Percentiles rank a stretch among this genome's conserved stretches.
Evolutionary conservation across 2,797 vertebrate species (phyloP).

Genomic region (Periparus ater): DNA sequence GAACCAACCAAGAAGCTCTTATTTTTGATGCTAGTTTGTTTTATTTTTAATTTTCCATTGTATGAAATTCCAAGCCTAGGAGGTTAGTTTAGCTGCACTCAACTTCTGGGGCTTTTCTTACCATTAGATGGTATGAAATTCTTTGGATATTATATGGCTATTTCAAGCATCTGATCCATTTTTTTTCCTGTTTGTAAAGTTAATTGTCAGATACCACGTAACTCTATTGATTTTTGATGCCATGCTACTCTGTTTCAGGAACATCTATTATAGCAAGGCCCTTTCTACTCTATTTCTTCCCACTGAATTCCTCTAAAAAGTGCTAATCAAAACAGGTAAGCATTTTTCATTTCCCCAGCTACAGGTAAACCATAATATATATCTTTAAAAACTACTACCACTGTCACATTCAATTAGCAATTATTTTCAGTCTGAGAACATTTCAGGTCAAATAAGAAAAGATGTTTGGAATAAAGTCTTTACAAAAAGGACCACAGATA

Average conservation of each 20-base stretch:
- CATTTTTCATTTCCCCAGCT: background rate
- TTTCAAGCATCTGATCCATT: background rate
- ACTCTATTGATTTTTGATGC: background rate
- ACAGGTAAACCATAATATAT: background rate
- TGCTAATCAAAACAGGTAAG: background rate
- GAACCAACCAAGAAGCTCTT: background rate
- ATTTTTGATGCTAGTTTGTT: background rate
- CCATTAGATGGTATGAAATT: background rate
- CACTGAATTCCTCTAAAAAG: background rate
- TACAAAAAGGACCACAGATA: background rate
- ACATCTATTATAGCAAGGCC: background rate
- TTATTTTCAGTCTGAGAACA: background rate
- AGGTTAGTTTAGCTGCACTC: background rate
- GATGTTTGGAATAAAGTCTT: background rate
- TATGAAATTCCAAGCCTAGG: background rate
- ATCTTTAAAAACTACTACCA: background rate
- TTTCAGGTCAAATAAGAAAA: background rate
- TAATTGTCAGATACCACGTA: background rate
- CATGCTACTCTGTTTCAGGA: background rate
- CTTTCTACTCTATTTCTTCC: background rate
- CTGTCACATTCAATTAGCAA: background rate
- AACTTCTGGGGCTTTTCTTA: background rate
- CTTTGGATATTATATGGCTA: background rate
- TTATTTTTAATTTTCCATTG: background rate
- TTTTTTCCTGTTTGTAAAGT: background rate